These are phyloP conservation scores for Drosophila formosana DNA, from an alignment of 2,888 invertebrate species.

Conservation along the genomic window DNA sequence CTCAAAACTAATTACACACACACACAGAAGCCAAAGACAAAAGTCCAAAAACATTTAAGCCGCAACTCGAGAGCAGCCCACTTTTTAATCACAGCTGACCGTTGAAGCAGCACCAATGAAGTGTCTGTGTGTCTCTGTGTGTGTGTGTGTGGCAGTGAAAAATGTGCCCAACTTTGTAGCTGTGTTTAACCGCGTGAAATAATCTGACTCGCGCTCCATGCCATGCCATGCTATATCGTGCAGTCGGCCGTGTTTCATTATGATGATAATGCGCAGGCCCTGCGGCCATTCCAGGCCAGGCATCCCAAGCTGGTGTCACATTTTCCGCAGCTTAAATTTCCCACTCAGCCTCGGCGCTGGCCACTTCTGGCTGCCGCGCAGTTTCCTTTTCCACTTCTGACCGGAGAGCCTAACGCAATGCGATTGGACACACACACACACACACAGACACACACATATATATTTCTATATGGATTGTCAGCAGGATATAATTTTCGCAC, in stretches of 20 bases:
- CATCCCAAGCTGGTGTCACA: constrained; percentile 78
- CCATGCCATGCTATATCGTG: background rate
- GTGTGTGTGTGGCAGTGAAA: constrained; percentile 34
- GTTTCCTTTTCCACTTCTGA: constrained; percentile 18
- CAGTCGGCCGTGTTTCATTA: constrained; percentile 67
- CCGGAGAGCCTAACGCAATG: constrained; percentile 66
- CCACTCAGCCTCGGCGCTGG: constrained; percentile 41
- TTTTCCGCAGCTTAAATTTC: constrained; percentile 82
- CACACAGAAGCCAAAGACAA: constrained; percentile 61
- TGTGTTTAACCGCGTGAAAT: constrained; percentile 82
- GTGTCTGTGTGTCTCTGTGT: constrained; percentile 44
- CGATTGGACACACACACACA: constrained; percentile 49
- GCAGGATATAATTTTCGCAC: constrained; percentile 75
- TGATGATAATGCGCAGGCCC: constrained; percentile 76
- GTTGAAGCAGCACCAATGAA: constrained; percentile 42
- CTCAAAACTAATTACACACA: constrained; percentile 74
- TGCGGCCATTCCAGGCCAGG: constrained; percentile 53
- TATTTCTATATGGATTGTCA: background rate
- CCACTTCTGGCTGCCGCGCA: constrained; percentile 37
- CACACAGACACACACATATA: background rate
- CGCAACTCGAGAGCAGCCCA: constrained; percentile 1
- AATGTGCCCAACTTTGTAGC: constrained; percentile 53
- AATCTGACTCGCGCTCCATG: constrained; percentile 52
- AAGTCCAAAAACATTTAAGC: constrained; percentile 60
- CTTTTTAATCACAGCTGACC: constrained; percentile 74